These are phyloP conservation scores for Petromus typicus DNA, from an alignment of 2,113 vertebrate species.

Conservation along the genomic window DNA sequence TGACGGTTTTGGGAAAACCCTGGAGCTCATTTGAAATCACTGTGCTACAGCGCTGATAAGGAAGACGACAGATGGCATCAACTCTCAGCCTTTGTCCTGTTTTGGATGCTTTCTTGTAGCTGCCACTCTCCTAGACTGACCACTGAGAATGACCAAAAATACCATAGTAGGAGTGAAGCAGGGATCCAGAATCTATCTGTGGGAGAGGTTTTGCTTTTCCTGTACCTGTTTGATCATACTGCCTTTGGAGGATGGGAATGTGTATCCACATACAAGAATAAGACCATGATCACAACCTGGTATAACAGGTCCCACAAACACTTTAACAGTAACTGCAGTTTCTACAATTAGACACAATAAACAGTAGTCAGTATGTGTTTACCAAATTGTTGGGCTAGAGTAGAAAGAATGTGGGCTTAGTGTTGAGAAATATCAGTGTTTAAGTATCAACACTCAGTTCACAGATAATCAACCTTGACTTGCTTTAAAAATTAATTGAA, in stretches of 20 bases:
- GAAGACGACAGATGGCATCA: background rate
- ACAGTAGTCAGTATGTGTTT: background rate
- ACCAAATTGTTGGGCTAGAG: background rate
- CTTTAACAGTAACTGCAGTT: background rate
- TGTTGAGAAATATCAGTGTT: background rate
- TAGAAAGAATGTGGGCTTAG: background rate
- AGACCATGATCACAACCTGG: background rate
- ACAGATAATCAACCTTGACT: slow-evolving; percentile 14
- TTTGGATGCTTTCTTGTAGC: background rate
- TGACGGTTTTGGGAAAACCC: background rate
- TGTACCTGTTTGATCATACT: background rate
- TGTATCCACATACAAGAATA: background rate
- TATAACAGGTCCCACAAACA: background rate
- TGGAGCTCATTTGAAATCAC: background rate
- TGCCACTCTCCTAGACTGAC: background rate
- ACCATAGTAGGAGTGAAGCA: background rate
- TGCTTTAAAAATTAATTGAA: background rate
- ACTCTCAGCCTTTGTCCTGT: background rate
- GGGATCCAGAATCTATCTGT: background rate
- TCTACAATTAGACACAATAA: background rate
- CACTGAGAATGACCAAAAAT: background rate
- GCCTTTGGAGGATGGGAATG: background rate
- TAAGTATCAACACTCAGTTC: slow-evolving; percentile 30
- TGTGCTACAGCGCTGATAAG: background rate
- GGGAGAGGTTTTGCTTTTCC: slow-evolving; percentile 10